Conservation (phyloP, 2,797 vertebrate genomes). For the Fundulus diaphanus region DNA sequence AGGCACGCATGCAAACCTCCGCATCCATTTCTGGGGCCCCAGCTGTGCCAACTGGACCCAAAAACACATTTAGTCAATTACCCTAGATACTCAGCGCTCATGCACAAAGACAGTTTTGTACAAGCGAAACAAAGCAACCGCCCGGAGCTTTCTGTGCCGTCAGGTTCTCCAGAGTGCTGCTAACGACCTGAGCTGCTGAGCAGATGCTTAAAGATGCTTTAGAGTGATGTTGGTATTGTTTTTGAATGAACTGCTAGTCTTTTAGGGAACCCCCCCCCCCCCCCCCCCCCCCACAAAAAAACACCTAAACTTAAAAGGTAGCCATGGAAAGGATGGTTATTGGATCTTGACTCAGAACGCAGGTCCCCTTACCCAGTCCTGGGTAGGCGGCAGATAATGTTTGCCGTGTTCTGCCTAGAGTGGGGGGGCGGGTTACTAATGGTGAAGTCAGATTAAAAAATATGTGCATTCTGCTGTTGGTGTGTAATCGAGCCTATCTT, state of each 20-base stretch:
- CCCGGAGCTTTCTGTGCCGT: constrained; percentile 31
- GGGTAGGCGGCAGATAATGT: not conserved
- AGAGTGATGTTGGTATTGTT: not conserved
- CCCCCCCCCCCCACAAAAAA: too few species aligned
- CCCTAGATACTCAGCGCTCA: constrained; percentile 58
- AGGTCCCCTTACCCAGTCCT: not conserved
- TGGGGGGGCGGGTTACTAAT: not conserved
- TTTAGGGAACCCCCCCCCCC: too few species aligned
- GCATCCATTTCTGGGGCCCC: constrained; percentile 50
- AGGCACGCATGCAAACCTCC: not conserved
- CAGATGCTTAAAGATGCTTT: constrained; percentile 43
- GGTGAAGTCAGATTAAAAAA: constrained; percentile 1
- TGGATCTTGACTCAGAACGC: not conserved
- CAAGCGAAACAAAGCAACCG: constrained; percentile 53
- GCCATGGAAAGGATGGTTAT: not conserved
- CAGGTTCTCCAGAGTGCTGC: too few species aligned
- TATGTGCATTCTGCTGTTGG: constrained; percentile 1
- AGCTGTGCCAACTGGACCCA: constrained; percentile 65
- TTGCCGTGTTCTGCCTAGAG: not conserved
- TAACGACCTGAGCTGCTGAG: constrained; percentile 35
- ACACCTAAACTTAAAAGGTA: not conserved
- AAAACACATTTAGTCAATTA: constrained; percentile 63
- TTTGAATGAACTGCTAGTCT: not conserved
- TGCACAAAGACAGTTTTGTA: constrained; percentile 54
- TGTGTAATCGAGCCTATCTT: constrained; percentile 19